Evolutionary conservation across 1,140 invertebrate genomes (phyloP).

Genomic region (Drosophila orosa): DNA sequence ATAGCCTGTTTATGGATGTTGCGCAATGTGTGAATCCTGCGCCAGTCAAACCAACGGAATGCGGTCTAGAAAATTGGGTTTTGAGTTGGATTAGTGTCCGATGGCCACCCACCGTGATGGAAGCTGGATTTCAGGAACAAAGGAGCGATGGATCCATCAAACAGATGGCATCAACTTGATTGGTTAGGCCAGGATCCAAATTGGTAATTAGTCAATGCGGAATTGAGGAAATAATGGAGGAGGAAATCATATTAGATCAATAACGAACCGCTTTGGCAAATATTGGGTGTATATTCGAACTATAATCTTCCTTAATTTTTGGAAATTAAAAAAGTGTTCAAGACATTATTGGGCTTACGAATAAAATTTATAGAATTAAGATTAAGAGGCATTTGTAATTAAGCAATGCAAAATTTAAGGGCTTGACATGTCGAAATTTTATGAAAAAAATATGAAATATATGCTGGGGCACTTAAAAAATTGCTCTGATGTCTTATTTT

Average conservation of each 20-base stretch:
- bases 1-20: slow-evolving; percentile 59
- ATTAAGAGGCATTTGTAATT: no score
- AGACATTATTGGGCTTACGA: background rate
- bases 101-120: background rate
- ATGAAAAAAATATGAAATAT: background rate
- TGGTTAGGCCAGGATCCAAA: slow-evolving; percentile 1
- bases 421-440: no score
- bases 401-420: no score
- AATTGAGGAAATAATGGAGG: background rate
- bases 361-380: background rate
- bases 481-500: background rate
- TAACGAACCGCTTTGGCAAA: no score
- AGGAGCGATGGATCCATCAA: slow-evolving; percentile 8
- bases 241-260: background rate
- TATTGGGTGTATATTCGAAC: no score
- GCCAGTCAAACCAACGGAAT: slow-evolving; percentile 21
- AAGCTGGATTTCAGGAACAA: slow-evolving; percentile 3
- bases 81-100: slow-evolving; percentile 17
- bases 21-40: slow-evolving; percentile 44
- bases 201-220: slow-evolving; percentile 10
- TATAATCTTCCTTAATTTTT: no score
- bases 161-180: slow-evolving; percentile 6
- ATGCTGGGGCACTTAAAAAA: no score
- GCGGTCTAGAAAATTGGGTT: slow-evolving; percentile 27
- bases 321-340: no score